Evolutionary conservation across 2,888 invertebrate species (phyloP).

Genomic region (Cerceris ruficornis): DNA sequence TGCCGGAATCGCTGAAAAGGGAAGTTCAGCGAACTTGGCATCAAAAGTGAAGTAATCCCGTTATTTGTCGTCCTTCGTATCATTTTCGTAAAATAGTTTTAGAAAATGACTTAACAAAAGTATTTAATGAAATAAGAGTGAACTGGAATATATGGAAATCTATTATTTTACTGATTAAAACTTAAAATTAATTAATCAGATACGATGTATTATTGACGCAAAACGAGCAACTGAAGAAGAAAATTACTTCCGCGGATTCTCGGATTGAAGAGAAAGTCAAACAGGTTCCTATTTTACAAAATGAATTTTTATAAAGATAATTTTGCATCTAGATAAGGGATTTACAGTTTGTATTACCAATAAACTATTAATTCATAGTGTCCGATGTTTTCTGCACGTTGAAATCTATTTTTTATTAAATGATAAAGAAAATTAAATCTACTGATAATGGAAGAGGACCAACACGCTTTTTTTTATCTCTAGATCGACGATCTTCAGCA

Average conservation of each 20-base stretch:
- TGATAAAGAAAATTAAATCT: slow-evolving; percentile 1
- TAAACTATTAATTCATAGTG: no score
- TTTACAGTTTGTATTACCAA: no score
- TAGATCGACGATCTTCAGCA: slow-evolving; percentile 66
- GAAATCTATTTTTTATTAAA: not conserved
- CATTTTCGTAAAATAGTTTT: not conserved
- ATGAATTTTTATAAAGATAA: not conserved
- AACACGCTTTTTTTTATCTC: slow-evolving; percentile 7
- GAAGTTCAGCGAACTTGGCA: slow-evolving; percentile 72
- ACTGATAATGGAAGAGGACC: no score
- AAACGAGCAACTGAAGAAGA: slow-evolving; percentile 61
- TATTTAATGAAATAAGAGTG: no score
- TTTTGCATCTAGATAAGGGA: no score
- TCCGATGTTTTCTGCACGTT: no score
- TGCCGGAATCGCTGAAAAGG: slow-evolving; percentile 65
- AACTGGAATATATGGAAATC: no score
- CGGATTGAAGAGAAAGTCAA: slow-evolving; percentile 55
- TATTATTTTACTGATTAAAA: no score
- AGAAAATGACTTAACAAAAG: no score
- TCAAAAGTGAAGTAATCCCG: slow-evolving; percentile 70
- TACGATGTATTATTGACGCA: slow-evolving; percentile 69
- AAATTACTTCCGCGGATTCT: slow-evolving; percentile 39
- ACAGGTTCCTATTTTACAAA: not conserved
- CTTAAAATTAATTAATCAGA: slow-evolving; percentile 43
- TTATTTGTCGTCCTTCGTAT: not conserved